These are phyloP conservation scores for Poliocrania exsul DNA, from an alignment of 2,797 vertebrate species.

Conservation along the genomic window DNA sequence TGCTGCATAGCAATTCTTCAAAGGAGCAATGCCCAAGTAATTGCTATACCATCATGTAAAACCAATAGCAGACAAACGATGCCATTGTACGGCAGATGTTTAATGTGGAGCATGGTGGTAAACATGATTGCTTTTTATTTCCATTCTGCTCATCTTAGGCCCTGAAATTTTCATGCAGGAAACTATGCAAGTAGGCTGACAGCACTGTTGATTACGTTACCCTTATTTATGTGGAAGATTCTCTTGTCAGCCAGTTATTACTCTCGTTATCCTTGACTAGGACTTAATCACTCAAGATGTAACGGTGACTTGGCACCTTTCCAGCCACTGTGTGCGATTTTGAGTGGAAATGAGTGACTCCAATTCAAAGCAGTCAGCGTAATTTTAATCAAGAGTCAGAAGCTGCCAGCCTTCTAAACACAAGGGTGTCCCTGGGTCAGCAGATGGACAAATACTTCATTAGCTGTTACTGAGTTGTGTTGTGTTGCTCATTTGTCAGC, in stretches of 20 bases:
- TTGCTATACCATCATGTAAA: not conserved
- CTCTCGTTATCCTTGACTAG: not conserved
- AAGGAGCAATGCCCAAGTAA: not conserved
- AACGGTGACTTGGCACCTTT: not conserved
- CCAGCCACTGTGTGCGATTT: not conserved
- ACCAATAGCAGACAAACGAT: not conserved
- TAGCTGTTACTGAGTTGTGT: not conserved
- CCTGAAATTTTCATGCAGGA: not conserved
- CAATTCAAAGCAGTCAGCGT: not conserved
- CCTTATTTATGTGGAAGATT: not conserved
- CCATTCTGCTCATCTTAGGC: not conserved
- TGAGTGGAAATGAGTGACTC: not conserved
- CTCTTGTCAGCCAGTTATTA: conserved; percentile 4
- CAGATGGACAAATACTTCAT: not conserved
- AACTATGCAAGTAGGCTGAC: not conserved
- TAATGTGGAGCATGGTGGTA: not conserved
- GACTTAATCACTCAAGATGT: conserved; percentile 25
- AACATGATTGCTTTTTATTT: not conserved
- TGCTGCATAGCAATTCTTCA: not conserved
- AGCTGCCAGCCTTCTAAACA: not conserved
- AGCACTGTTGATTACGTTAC: not conserved
- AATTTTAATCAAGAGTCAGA: not conserved
- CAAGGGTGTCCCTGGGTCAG: not conserved
- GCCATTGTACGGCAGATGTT: not conserved
- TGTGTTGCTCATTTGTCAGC: not conserved